Percentiles rank a stretch among this genome's conserved stretches.
Conservation (phyloP, 2,797 vertebrate species). For the Clarias pachynema region DNA sequence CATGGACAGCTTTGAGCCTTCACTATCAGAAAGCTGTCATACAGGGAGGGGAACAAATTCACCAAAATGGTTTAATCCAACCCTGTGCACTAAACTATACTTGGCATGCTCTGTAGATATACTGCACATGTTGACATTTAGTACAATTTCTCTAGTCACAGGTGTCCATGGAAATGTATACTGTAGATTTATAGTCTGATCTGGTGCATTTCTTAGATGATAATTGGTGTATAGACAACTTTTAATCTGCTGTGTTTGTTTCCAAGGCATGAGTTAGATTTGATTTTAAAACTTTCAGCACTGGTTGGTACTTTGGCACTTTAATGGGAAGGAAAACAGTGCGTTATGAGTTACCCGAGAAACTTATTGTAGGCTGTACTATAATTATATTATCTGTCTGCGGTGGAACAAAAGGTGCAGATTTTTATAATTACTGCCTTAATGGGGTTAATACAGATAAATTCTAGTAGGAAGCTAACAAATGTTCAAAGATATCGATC, state of each 20-base stretch:
- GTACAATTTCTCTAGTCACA: no score
- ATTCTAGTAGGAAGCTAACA: neutral
- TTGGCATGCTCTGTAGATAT: no score
- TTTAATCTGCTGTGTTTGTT: neutral
- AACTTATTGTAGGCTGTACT: neutral
- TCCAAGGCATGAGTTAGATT: neutral
- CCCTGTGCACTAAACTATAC: no score
- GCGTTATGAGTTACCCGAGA: neutral
- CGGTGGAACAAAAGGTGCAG: neutral
- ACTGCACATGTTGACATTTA: no score
- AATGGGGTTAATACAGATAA: neutral
- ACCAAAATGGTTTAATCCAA: no score
- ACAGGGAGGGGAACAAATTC: no score
- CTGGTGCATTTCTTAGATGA: neutral
- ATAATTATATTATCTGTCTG: neutral
- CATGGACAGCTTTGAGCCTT: no score
- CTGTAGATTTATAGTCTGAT: neutral
- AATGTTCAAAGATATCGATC: neutral
- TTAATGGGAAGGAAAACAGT: neutral
- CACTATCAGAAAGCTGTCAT: no score
- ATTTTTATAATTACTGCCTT: conserved; percentile 1
- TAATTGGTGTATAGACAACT: neutral
- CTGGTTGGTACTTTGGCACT: neutral
- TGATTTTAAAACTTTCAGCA: neutral
- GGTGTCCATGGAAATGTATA: neutral